Base-by-base conservation (phyloP, 1,140 invertebrate genomes). In the Pissodes strobi region DNA sequence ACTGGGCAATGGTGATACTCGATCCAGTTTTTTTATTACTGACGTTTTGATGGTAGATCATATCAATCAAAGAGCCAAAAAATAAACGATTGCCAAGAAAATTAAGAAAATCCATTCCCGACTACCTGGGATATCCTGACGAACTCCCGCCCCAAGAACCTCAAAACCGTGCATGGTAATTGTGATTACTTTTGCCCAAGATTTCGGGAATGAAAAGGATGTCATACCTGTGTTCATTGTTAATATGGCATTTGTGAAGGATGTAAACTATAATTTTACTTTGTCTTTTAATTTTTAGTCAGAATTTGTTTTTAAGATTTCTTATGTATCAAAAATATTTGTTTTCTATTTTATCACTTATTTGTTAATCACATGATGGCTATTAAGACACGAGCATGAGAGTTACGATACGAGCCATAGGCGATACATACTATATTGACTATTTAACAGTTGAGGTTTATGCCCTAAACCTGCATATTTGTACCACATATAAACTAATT, bases 51-150 rank as follows among this genome's bases (percentile, higher is more conserved):
- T 52, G 15, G n/a, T 27, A 2, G 23, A 30, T 52, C 23, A 52
- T 30, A 52, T 52, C 8, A 52, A 52, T 12, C 6, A 12, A 52
- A 52, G 25, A 52, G 49, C 23, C n/a, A 34, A 23, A 30, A 30
- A 52, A 52, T 30, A 23, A 52, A 23, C 10, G 0, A 43, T 43
- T 43, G 9, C 39, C 39, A 43, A 43, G 39, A 43, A 43, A 43
- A 43, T 43, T 43, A 43, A 43, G 39, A 17, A 5, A 43, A 43
- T 43, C 39, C 15, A n/a, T n/a, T n/a, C n/a, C n/a, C n/a, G n/a
- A n/a, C n/a, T n/a, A n/a, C n/a, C n/a, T n/a, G n/a, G 39, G 39
- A 43, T 43, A 43, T 43, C 39, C 39, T 43, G 39, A 43, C 9
- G 39, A 12, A 43, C 39, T 6, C 10, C 39, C 15, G 15, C 39